Percentiles rank a stretch among this genome's conserved stretches.
These are phyloP conservation scores for Phania funesta DNA, from an alignment of 2,888 invertebrate species.

Conservation along the genomic window DNA sequence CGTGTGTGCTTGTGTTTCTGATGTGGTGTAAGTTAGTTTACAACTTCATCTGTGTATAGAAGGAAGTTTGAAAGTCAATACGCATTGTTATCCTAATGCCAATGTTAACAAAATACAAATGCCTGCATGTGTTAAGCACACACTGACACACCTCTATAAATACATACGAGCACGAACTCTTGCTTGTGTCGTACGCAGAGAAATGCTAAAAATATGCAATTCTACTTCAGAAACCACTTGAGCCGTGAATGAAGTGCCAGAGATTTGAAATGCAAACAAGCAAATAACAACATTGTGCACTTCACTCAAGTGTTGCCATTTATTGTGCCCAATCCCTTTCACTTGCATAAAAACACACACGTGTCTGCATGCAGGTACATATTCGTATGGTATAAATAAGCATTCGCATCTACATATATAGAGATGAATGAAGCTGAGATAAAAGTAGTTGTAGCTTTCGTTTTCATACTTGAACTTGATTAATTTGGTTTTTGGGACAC, in stretches of 20 bases:
- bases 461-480: too few species aligned
- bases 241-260: conserved; percentile 56
- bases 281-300: conserved; percentile 45
- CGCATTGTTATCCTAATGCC: conserved; percentile 4
- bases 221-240: conserved; percentile 43
- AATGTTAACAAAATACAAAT: conserved; percentile 3
- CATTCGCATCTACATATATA: too few species aligned
- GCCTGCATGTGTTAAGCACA: neutral
- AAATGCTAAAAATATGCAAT: conserved; percentile 53
- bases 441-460: too few species aligned
- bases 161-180: neutral
- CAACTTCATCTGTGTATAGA: conserved; percentile 22
- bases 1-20: neutral
- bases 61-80: conserved; percentile 53
- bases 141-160: neutral
- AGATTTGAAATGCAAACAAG: conserved; percentile 64
- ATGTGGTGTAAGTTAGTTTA: conserved; percentile 2
- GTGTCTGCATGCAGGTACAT: neutral
- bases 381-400: neutral
- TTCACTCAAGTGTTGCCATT: neutral
- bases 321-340: neutral
- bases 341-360: neutral
- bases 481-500: too few species aligned
- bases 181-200: conserved; percentile 10
- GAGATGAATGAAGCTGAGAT: neutral